Conservation (phyloP, 2,113 vertebrate genomes). For the Amazona vittata region DNA sequence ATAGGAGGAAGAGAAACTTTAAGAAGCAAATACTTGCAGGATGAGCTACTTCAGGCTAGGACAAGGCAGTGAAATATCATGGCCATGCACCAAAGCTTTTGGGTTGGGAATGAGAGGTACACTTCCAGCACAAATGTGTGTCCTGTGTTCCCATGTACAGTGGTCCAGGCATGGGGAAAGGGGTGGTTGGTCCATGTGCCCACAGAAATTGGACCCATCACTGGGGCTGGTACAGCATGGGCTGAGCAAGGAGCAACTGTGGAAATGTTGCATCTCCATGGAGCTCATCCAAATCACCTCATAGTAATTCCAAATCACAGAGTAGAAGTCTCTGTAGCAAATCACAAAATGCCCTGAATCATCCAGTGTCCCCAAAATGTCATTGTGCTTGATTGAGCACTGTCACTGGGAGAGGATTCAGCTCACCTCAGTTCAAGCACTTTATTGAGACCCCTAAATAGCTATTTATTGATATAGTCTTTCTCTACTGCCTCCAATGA, state of each 20-base stretch:
- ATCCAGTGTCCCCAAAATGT: not conserved
- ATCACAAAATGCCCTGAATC: not conserved
- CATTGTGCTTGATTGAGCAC: not conserved
- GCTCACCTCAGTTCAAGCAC: not conserved
- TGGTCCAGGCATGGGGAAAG: not conserved
- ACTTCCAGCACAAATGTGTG: not conserved
- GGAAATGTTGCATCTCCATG: accelerated
- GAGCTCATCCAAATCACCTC: not conserved
- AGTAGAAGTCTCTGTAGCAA: not conserved
- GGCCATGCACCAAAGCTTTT: not conserved
- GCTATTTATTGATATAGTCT: not conserved
- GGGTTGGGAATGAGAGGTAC: not conserved
- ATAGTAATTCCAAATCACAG: accelerated
- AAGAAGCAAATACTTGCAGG: not conserved
- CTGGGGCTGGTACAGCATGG: not conserved
- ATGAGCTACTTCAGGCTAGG: not conserved
- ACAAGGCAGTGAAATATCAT: not conserved
- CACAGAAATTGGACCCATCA: accelerated
- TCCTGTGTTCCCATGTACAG: accelerated
- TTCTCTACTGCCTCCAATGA: not conserved
- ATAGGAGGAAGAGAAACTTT: not conserved
- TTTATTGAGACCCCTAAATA: not conserved
- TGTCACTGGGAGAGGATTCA: not conserved
- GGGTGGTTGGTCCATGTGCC: accelerated
- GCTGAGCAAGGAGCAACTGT: not conserved